A percentile compares a stretch with the other conserved stretches of the same genome.
phyloP scores from a whole-genome alignment of 2,113 vertebrate genomes.

The Oxygymnocypris stewartii region DNA sequence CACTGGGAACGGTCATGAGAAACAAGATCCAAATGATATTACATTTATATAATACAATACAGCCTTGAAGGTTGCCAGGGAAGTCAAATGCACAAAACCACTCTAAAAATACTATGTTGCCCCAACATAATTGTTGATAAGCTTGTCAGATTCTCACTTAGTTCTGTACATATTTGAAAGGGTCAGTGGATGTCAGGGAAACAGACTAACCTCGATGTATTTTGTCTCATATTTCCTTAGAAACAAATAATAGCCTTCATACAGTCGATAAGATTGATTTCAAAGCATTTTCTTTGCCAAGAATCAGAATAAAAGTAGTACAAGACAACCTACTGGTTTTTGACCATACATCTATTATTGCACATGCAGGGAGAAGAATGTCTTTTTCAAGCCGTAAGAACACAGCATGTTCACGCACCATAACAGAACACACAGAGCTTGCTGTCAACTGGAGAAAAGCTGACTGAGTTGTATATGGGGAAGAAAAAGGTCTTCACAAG shows the following conservation, averaged over 20 bases:
- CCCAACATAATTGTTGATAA: slow-evolving; percentile 6
- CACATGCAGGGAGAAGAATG: background rate
- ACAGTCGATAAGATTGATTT: background rate
- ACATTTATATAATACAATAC: slow-evolving; percentile 8
- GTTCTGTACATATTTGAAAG: slow-evolving; percentile 6
- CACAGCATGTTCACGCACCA: slow-evolving; percentile 2
- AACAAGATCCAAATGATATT: slow-evolving; percentile 25
- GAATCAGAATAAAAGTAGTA: background rate
- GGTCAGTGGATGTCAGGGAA: slow-evolving; percentile 5
- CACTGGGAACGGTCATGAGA: background rate
- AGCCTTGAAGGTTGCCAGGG: background rate
- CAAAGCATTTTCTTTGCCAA: background rate
- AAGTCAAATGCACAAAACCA: background rate
- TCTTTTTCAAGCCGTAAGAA: background rate
- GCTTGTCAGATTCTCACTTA: slow-evolving; percentile 25
- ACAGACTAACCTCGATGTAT: slow-evolving; percentile 17
- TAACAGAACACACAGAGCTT: background rate
- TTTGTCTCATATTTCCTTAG: slow-evolving; percentile 12
- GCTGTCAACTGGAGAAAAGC: slow-evolving; percentile 6
- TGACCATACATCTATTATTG: background rate
- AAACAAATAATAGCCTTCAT: background rate
- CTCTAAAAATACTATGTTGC: background rate
- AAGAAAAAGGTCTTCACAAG: slow-evolving; percentile 31
- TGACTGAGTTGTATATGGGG: slow-evolving; percentile 6
- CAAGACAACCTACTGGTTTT: background rate